Evolutionary conservation across 2,113 vertebrate species (phyloP).

Genomic region (Benitochromis conjunctus): DNA sequence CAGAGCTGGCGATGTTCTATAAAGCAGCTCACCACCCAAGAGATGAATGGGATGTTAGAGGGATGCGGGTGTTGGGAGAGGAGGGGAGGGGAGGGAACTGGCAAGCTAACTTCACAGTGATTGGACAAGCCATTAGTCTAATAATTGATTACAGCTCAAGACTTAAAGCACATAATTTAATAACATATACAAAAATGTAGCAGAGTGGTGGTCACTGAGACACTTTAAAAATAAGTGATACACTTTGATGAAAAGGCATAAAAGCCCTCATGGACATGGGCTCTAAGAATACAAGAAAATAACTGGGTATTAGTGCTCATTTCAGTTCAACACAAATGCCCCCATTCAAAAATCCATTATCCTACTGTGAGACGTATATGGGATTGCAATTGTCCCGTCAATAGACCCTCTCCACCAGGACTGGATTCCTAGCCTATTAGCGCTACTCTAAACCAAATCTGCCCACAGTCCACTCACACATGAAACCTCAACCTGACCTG

Average conservation of each 20-base stretch:
- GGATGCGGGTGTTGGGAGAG: not conserved
- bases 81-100: not conserved
- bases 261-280: not conserved
- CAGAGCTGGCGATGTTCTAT: constrained; percentile 11
- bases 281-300: not conserved
- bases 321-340: not conserved
- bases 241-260: not conserved
- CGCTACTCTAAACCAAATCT: not conserved
- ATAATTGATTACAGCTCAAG: constrained; percentile 1
- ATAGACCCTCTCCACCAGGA: not conserved
- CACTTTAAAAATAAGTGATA: not conserved
- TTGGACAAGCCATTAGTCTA: not conserved
- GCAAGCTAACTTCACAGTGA: not conserved
- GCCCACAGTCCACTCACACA: not conserved
- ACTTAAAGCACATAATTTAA: constrained; percentile 7
- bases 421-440: not conserved
- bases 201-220: not conserved
- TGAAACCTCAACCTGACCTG: constrained; percentile 28
- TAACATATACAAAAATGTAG: not conserved
- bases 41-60: constrained; percentile 33
- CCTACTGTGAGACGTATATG: not conserved
- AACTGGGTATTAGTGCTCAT: not conserved
- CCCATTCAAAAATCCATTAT: not conserved
- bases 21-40: constrained; percentile 12
- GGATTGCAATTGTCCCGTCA: not conserved